Percentiles rank a stretch among this genome's conserved stretches.
phyloP scores from a whole-genome alignment of 2,113 vertebrate genomes.

The Galbula dea region DNA sequence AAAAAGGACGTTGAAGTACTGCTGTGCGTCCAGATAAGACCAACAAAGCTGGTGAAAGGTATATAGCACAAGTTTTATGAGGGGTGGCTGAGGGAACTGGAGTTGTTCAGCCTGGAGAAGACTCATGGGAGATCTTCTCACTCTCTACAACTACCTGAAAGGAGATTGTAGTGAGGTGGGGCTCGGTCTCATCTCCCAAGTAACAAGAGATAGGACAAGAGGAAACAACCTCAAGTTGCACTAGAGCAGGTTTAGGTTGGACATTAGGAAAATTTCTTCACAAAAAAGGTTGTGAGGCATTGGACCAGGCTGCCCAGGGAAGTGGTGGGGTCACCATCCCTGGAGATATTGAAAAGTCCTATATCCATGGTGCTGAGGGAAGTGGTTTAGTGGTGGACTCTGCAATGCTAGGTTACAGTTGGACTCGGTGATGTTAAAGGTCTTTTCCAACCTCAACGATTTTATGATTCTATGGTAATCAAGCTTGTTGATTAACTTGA shows the following conservation, averaged over 20 bases:
- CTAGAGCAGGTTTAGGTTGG: background rate
- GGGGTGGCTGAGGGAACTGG: background rate
- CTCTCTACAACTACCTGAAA: too few relatives aligned
- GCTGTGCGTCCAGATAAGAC: fast-evolving
- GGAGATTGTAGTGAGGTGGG: too few relatives aligned
- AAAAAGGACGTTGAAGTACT: background rate
- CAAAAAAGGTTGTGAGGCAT: background rate
- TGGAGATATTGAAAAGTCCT: background rate
- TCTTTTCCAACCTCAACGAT: background rate
- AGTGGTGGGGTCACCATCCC: background rate
- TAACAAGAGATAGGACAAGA: background rate
- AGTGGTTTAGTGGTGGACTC: background rate
- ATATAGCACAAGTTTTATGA: background rate
- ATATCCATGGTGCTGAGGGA: fast-evolving
- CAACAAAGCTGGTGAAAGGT: background rate
- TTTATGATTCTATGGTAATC: background rate
- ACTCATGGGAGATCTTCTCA: too few relatives aligned
- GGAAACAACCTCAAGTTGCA: background rate
- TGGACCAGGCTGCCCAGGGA: background rate
- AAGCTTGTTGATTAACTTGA: background rate
- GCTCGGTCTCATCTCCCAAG: background rate
- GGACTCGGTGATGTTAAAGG: background rate
- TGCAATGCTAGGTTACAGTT: fast-evolving
- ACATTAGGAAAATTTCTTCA: background rate
- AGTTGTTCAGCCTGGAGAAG: background rate